Conservation (phyloP, 2,888 invertebrate genomes). For the Cordilura impudica region DNA sequence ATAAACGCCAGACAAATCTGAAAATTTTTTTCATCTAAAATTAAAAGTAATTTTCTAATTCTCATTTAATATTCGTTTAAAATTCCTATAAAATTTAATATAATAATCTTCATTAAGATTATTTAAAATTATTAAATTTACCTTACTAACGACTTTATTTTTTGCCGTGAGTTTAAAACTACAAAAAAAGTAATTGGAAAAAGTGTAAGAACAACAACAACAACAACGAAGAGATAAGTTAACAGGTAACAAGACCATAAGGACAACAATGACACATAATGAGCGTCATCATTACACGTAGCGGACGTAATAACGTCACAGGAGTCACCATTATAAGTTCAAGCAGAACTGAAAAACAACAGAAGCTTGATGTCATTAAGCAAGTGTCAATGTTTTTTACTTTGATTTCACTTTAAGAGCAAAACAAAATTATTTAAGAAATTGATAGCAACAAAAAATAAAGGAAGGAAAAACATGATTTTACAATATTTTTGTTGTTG, state of each 20-base stretch:
- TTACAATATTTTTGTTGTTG: not conserved
- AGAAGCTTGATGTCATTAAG: conserved; percentile 7
- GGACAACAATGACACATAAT: conserved; percentile 6
- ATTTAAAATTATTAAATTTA: conserved; percentile 3
- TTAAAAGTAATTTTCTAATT: too few relatives aligned
- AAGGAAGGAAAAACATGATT: not conserved
- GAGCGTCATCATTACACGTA: not conserved
- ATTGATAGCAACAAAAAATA: not conserved
- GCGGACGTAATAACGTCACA: not conserved
- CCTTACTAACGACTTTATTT: conserved; percentile 17
- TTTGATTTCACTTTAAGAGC: conserved; percentile 16
- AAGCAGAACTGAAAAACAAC: not conserved
- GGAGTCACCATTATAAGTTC: not conserved
- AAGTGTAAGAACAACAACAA: not conserved
- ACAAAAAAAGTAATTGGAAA: not conserved
- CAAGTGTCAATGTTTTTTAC: conserved; percentile 15
- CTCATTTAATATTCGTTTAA: too few relatives aligned
- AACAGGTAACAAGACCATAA: not conserved
- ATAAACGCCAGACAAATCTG: too few relatives aligned
- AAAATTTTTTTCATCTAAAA: too few relatives aligned
- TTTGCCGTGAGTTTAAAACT: conserved; percentile 1
- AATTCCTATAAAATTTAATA: too few relatives aligned
- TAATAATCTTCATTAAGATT: not conserved
- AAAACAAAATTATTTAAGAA: conserved; percentile 3
- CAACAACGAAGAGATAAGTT: not conserved